These are phyloP conservation scores for Synergus gifuensis DNA, from an alignment of 2,888 invertebrate species.

Conservation along the genomic window DNA sequence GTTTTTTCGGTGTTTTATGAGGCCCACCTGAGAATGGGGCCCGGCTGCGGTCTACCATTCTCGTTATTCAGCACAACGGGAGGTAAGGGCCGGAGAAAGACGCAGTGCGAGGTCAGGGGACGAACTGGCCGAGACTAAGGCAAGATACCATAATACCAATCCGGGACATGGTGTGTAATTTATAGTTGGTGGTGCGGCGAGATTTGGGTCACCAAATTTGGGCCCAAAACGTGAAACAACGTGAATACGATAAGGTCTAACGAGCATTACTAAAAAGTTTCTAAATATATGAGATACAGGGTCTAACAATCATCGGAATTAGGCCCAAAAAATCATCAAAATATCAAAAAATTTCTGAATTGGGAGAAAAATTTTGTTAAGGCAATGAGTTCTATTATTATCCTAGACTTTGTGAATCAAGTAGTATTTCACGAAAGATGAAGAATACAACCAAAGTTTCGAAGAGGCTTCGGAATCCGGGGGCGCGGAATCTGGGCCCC, in stretches of 20 bases:
- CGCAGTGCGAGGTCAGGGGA: slow-evolving; percentile 52
- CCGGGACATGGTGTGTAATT: neutral
- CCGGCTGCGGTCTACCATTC: slow-evolving; percentile 61
- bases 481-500: slow-evolving; percentile 34
- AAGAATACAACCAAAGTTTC: neutral
- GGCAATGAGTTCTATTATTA: neutral
- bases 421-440: neutral
- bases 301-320: neutral
- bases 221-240: slow-evolving; percentile 5
- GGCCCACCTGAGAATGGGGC: slow-evolving; percentile 48
- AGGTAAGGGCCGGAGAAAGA: slow-evolving; percentile 53
- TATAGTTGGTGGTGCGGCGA: neutral
- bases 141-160: slow-evolving; percentile 14
- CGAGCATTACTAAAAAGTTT: neutral
- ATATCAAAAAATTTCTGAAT: neutral
- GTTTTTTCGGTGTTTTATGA: slow-evolving; percentile 51
- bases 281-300: neutral
- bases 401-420: neutral
- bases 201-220: neutral
- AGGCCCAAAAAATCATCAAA: neutral
- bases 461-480: slow-evolving; percentile 17
- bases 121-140: slow-evolving; percentile 48
- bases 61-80: slow-evolving; percentile 69
- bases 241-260: neutral
- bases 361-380: neutral